Evolutionary conservation across 2,113 vertebrate species (phyloP), one percentile per base, ranked within the genome.

Genomic region (Stigmatopora argus): DNA sequence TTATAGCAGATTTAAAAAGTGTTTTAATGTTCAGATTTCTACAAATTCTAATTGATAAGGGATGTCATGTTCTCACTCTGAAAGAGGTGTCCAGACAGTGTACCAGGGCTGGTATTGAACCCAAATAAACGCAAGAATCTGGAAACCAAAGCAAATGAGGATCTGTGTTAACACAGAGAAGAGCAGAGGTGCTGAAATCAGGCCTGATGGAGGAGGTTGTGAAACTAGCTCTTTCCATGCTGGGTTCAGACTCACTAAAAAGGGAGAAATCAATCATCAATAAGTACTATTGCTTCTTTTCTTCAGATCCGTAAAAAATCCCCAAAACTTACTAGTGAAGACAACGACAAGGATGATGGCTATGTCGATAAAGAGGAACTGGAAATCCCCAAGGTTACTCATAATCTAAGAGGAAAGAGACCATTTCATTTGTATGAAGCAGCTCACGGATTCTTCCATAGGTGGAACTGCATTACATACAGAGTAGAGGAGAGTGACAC

Each of bases 291-390:
- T n/a, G 46, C 0, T 47, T 3, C 21, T 0, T 15, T 21, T 9
- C 4, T 45, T 19, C n/a, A 31, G 60, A 9, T 23, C 10, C 21
- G 1, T 61, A 41, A 41, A 7, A 7, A 53, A 15, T 26, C 9
- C 47, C 63, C 31, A 6, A 44, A 49, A 95, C 96, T 96, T 85
- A 99, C 97, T 99, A 72, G 96, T 99, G 83, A 99, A 98, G 65
- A 96, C 97, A 74, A 98, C 89, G 38, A 98, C 81, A 76, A 98
- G 88, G 83, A 99, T 99, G 90, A 99, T 95, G 71, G 93, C 95
- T 74, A 99, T 90, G 80, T 98, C 97, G 34, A 98, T 98, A 82
- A 99, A 99, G 79, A 99, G 95, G 87, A 99, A 99, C 89, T 99
- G 97, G 79, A 96, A 95, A 58, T 98, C 97, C 78, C 97, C 97